phyloP scores from a whole-genome alignment of 2,888 invertebrate genomes.

The Eurois occulta region DNA sequence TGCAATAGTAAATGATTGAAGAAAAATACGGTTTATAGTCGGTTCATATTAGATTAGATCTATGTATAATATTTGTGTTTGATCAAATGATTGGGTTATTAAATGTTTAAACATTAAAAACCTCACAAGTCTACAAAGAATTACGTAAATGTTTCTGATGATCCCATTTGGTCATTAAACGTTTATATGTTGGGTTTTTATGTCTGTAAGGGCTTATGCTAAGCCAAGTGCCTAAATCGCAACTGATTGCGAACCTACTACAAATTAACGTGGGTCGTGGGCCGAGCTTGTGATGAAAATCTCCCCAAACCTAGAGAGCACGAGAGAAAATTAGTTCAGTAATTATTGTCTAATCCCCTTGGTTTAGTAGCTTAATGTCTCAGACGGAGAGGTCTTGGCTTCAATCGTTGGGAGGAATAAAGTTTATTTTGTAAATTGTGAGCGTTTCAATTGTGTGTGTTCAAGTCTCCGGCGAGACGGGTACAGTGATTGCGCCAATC shows the following conservation, averaged over 20 bases:
- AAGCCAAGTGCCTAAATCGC: constrained; percentile 66
- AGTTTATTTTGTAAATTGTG: constrained; percentile 52
- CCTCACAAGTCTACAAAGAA: constrained; percentile 1
- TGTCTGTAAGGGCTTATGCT: constrained; percentile 62
- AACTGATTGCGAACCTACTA: constrained; percentile 68
- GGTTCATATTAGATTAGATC: background rate
- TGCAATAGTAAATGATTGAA: background rate
- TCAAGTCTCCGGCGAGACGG: constrained; percentile 32
- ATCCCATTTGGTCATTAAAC: constrained; percentile 55
- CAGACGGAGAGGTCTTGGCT: constrained; percentile 56
- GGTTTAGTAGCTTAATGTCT: constrained; percentile 68
- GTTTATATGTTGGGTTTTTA: constrained; percentile 65
- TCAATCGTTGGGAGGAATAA: constrained; percentile 60
- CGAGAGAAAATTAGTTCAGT: constrained; percentile 71
- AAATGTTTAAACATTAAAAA: constrained; percentile 2
- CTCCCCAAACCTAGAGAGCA: constrained; percentile 65
- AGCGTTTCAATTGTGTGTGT: constrained; percentile 37
- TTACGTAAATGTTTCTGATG: constrained; percentile 20
- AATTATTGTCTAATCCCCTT: constrained; percentile 68
- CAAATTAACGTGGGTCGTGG: constrained; percentile 69
- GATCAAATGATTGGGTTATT: background rate
- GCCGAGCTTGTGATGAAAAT: constrained; percentile 66
- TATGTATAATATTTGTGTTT: background rate
- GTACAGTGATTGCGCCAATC: constrained; percentile 52
- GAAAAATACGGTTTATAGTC: background rate